Evolutionary conservation across 2,113 vertebrate genomes (phyloP).

Genomic region (Ciconia maguari): DNA sequence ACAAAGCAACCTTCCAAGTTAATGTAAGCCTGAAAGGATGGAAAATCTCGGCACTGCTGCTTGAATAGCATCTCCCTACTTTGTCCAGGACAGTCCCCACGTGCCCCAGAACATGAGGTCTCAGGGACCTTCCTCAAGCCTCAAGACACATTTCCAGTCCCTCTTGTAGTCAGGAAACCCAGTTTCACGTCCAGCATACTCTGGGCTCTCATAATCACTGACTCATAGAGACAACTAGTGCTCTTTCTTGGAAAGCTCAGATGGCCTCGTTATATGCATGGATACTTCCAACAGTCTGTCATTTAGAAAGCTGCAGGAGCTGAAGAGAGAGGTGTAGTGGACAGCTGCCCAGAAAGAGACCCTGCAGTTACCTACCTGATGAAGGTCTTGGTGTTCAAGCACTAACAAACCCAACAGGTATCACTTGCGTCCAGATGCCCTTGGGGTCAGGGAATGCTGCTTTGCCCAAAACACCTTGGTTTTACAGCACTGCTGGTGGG

Average conservation of each 20-base stretch:
- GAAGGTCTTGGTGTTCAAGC: neutral
- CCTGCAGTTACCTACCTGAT: neutral
- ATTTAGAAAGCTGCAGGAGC: neutral
- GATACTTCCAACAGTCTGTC: neutral
- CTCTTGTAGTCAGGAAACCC: neutral
- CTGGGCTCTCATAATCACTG: neutral
- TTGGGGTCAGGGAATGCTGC: neutral
- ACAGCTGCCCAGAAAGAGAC: neutral
- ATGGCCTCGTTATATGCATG: neutral
- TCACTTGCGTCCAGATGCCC: accelerated
- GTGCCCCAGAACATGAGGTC: neutral
- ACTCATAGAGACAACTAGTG: too few species aligned
- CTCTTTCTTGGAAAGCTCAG: neutral
- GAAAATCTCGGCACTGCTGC: neutral
- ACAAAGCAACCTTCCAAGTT: neutral
- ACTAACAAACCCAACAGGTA: neutral
- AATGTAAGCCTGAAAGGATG: neutral
- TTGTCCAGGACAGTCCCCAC: neutral
- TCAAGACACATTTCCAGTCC: neutral
- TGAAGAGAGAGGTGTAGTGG: too few species aligned
- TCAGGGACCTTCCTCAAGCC: neutral
- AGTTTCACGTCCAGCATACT: neutral
- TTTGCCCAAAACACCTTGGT: neutral
- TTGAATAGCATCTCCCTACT: neutral
- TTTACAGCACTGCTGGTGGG: neutral